Conservation (phyloP, 1,140 invertebrate species). For the Tetramorium alpestre region DNA sequence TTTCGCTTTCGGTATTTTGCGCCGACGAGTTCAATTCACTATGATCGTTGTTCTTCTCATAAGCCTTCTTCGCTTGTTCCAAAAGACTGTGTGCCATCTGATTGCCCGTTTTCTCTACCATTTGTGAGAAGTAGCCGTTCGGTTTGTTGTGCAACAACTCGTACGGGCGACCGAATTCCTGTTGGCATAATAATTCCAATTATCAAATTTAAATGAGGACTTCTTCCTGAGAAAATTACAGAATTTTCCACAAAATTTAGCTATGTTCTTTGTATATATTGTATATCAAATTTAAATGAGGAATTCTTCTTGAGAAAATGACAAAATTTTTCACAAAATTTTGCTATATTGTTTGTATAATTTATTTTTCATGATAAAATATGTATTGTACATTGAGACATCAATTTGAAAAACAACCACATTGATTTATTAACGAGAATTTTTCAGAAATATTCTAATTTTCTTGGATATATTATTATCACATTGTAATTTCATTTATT, state of each 20-base stretch:
- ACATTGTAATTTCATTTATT: too few relatives aligned
- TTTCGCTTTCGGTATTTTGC: not conserved
- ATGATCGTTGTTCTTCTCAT: not conserved
- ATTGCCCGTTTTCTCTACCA: constrained; percentile 72
- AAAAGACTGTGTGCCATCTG: constrained; percentile 57
- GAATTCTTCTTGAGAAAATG: not conserved
- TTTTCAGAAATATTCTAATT: too few relatives aligned
- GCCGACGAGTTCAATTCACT: not conserved
- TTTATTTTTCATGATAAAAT: not conserved
- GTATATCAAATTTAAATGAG: not conserved
- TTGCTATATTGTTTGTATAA: not conserved
- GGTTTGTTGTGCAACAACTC: constrained; percentile 83
- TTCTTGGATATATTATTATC: too few relatives aligned
- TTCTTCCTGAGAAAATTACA: not conserved
- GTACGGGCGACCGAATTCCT: constrained; percentile 87
- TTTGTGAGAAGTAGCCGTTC: constrained; percentile 69
- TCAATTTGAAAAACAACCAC: not conserved
- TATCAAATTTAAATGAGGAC: not conserved
- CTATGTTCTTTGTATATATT: not conserved
- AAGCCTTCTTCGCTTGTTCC: constrained; percentile 49
- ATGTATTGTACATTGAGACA: not conserved
- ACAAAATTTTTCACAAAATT: not conserved
- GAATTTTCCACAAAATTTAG: not conserved
- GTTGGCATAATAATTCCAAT: not conserved
- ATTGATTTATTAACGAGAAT: not conserved